Conservation (phyloP, 2,797 vertebrate genomes). For the Sebastes cheni region DNA sequence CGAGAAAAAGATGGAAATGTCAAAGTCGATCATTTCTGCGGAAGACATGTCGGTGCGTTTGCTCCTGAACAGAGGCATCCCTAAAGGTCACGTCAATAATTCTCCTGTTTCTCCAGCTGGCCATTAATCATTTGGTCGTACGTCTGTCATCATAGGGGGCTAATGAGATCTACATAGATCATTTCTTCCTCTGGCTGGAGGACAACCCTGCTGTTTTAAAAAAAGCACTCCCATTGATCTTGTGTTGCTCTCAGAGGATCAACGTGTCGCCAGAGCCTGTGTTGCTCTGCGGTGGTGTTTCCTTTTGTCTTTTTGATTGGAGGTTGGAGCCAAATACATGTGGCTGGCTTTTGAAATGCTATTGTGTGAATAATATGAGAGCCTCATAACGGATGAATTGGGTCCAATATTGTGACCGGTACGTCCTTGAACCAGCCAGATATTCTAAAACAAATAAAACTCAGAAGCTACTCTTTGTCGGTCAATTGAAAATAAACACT, state of each 20-base stretch:
- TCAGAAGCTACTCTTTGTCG: not conserved
- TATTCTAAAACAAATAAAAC: not conserved
- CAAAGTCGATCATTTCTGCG: conserved; percentile 63
- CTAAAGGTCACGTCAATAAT: conserved; percentile 85
- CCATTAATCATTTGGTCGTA: conserved; percentile 78
- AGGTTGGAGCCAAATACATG: not conserved
- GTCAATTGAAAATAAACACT: not conserved
- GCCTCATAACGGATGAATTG: not conserved
- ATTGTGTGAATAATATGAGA: not conserved
- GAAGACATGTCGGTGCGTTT: conserved; percentile 61
- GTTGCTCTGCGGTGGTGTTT: conserved; percentile 16
- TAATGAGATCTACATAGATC: conserved; percentile 83
- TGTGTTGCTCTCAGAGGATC: conserved; percentile 48
- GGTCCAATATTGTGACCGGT: not conserved
- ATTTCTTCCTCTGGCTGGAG: conserved; percentile 64
- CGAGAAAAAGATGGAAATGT: conserved; percentile 67
- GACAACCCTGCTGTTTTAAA: conserved; percentile 56
- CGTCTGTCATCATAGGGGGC: conserved; percentile 74
- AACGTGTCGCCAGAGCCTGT: conserved; percentile 22
- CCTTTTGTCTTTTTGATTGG: not conserved
- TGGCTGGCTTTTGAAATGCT: conserved; percentile 8
- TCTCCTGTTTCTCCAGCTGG: conserved; percentile 67
- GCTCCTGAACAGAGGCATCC: conserved; percentile 55
- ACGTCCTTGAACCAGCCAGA: not conserved
- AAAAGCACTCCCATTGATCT: conserved; percentile 64